These are phyloP conservation scores for Heliconius ethilla DNA, from an alignment of 2,888 invertebrate genomes.

Conservation along the genomic window DNA sequence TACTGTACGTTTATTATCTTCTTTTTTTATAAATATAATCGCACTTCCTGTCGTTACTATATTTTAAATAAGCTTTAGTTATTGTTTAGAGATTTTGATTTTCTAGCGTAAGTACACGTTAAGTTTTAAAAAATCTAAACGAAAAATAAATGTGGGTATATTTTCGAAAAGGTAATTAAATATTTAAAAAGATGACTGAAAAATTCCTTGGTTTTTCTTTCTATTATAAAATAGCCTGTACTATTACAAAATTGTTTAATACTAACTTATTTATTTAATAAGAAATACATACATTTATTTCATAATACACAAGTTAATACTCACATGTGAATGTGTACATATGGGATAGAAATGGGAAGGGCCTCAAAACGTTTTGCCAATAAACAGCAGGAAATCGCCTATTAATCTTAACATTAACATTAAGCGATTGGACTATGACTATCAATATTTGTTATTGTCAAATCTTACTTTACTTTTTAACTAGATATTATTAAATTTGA, in stretches of 20 bases:
- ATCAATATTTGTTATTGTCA: not conserved
- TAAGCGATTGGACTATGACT: conserved; percentile 16
- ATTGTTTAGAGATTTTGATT: not conserved
- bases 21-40: conserved; percentile 33
- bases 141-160: not conserved
- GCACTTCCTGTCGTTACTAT: conserved; percentile 29
- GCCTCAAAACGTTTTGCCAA: conserved; percentile 21
- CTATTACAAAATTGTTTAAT: no score
- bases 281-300: not conserved
- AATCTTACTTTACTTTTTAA: not conserved
- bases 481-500: not conserved
- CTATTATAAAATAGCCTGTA: no score
- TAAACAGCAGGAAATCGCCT: conserved; percentile 22
- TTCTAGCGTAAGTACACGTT: no score
- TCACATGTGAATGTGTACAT: not conserved
- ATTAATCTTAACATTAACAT: conserved; percentile 24
- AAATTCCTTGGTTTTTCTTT: no score
- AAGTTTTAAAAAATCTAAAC: not conserved
- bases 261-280: not conserved
- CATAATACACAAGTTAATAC: not conserved
- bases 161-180: not conserved
- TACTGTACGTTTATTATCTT: conserved; percentile 40
- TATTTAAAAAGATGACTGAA: no score
- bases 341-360: not conserved
- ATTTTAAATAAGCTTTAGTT: conserved; percentile 23